Evolutionary conservation across 2,113 vertebrate species (phyloP), one percentile per base, ranked within the genome.

Genomic region (Silurus meridionalis): DNA sequence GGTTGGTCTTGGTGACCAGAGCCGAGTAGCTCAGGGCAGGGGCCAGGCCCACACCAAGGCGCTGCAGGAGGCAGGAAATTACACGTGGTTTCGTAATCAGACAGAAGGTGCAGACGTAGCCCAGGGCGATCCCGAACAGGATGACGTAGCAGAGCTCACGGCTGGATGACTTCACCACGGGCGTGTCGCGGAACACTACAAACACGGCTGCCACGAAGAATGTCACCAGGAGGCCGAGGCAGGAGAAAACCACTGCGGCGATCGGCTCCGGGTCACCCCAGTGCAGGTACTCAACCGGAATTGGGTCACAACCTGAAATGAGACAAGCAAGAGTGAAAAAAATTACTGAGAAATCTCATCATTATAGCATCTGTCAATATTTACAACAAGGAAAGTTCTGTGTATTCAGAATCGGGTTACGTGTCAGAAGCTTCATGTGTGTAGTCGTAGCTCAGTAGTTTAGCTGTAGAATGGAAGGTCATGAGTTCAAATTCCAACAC

Each of bases 71-170:
- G 88, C 98, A 99, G 90, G 97, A 97, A 89, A 98, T 95, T 89
- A 97, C 95, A 11, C 96, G 96, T 57, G 98, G 98, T 87, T 98
- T 99, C 58, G 97, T 95, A 0, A 99, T 98, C 89, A 99, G 97
- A 86, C 95, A 98, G 94, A 99, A 99, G 78, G 98, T 99, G 58
- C 98, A 99, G 87, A 99, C 89, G 93, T 99, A 99, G n/a, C 98
- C 98, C 89, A 99, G 90, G 89, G 97, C 98, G 93, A 99, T 99
- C 82, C 98, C 98, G 0, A 96, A 98, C 75, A 99, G 94, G 85
- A 99, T 99, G 85, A 99, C 99, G 94, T 99, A 99, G 89, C 98
- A 99, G 83, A 99, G 96, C 89, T 99, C 98, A 52, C 98, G 93
- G 88, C 98, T 99, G 64, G 98, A 99, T 1, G 98, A 99, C 91